phyloP scores from a whole-genome alignment of 1,140 invertebrate genomes.

The Drosophila parabipectinata region DNA sequence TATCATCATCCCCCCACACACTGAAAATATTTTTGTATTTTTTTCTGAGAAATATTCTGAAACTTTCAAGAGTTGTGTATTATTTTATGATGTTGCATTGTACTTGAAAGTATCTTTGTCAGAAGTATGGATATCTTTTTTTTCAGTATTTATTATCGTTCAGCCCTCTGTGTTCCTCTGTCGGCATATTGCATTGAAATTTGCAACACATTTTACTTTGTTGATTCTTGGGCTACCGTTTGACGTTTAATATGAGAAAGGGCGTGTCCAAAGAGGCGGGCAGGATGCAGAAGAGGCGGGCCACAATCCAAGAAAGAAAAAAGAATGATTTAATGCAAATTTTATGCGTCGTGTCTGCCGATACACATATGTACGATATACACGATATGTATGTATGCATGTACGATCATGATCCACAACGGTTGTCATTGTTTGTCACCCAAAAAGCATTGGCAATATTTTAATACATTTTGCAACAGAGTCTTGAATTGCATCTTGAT shows the following conservation, averaged over 20 bases:
- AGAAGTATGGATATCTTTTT: neutral
- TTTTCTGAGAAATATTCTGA: too few relatives aligned
- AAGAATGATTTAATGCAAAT: constrained; percentile 78
- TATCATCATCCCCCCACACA: constrained; percentile 17
- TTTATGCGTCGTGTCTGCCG: constrained; percentile 61
- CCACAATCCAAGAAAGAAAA: constrained; percentile 28
- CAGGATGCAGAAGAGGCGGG: constrained; percentile 5
- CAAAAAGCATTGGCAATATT: constrained; percentile 48
- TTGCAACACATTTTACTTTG: constrained; percentile 76
- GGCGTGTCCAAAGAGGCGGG: constrained; percentile 10
- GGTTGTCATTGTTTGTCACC: constrained; percentile 46
- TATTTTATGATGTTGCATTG: too few relatives aligned
- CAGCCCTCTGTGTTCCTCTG: constrained; percentile 6
- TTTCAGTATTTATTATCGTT: constrained; percentile 12
- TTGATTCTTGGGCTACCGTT: constrained; percentile 74
- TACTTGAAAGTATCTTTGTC: too few relatives aligned
- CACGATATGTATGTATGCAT: constrained; percentile 6
- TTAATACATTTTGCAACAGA: constrained; percentile 60
- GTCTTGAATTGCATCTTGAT: constrained; percentile 28
- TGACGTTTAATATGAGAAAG: constrained; percentile 58
- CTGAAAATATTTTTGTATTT: neutral
- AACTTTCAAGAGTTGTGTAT: too few relatives aligned
- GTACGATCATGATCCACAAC: constrained; percentile 49
- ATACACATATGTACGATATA: neutral
- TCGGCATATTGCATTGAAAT: constrained; percentile 76